Evolutionary conservation across 2,888 invertebrate species (phyloP).

Genomic region (Leptura quadrifasciata): DNA sequence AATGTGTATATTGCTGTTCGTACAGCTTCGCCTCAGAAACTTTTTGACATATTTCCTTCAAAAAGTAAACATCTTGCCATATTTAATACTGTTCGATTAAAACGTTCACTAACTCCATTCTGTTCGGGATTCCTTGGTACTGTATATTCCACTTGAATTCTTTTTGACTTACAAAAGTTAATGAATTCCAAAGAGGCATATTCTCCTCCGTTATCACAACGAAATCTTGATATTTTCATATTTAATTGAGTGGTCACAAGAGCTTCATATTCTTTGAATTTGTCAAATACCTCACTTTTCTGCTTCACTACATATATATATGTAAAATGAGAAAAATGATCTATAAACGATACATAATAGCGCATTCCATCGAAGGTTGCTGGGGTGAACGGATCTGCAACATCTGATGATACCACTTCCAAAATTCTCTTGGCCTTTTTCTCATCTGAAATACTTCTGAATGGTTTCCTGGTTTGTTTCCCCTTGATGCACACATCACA

Average conservation of each 20-base stretch:
- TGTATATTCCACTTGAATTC: conserved; percentile 29
- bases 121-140: conserved; percentile 18
- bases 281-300: conserved; percentile 30
- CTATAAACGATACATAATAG: conserved; percentile 65
- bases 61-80: neutral
- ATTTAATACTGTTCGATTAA: neutral
- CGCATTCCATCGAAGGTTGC: conserved; percentile 59
- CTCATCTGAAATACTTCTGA: conserved; percentile 21
- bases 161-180: conserved; percentile 25
- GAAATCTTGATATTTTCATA: conserved; percentile 17
- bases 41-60: neutral
- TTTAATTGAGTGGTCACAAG: conserved; percentile 4
- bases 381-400: conserved; percentile 64
- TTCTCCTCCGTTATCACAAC: conserved; percentile 35
- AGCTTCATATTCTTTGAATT: conserved; percentile 39
- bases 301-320: conserved; percentile 58
- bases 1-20: conserved; percentile 16
- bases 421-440: conserved; percentile 43
- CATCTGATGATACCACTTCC: conserved; percentile 64
- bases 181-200: neutral
- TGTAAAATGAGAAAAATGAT: conserved; percentile 66
- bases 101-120: conserved; percentile 18
- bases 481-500: conserved; percentile 26
- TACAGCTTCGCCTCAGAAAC: conserved; percentile 24
- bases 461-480: conserved; percentile 10